phyloP scores from a whole-genome alignment of 2,113 vertebrate genomes.

The Ahaetulla prasina region DNA sequence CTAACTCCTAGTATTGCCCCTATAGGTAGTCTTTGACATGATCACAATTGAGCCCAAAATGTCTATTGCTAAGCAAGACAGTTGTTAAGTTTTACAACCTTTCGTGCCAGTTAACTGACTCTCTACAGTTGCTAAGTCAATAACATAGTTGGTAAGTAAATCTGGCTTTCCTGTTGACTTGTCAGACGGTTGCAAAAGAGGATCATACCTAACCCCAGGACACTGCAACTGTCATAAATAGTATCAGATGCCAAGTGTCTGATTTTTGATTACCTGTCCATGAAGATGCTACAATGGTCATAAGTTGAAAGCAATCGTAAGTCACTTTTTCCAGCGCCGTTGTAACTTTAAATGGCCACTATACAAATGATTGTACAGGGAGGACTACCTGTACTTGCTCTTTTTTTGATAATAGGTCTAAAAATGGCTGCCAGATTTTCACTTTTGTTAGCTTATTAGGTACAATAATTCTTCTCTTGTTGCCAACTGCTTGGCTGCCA shows the following conservation, averaged over 20 bases:
- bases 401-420: constrained; percentile 13
- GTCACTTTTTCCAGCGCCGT: not conserved
- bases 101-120: not conserved
- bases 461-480: constrained; percentile 41
- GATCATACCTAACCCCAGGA: not conserved
- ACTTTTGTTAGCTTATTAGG: constrained; percentile 36
- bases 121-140: not conserved
- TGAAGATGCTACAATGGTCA: not conserved
- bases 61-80: not conserved
- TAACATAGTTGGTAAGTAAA: not conserved
- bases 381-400: constrained; percentile 12
- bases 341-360: not conserved
- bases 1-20: not conserved
- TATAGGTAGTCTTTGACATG: not conserved
- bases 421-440: not conserved
- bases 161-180: not conserved
- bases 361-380: not conserved
- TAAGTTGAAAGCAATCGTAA: not conserved
- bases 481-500: constrained; percentile 45
- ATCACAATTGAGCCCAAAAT: not conserved
- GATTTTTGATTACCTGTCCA: not conserved
- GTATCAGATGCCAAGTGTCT: not conserved
- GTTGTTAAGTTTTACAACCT: not conserved
- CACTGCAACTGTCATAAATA: not conserved
- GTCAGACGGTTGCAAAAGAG: not conserved